phyloP scores from a whole-genome alignment of 2,113 vertebrate species.

The Esox niger region DNA sequence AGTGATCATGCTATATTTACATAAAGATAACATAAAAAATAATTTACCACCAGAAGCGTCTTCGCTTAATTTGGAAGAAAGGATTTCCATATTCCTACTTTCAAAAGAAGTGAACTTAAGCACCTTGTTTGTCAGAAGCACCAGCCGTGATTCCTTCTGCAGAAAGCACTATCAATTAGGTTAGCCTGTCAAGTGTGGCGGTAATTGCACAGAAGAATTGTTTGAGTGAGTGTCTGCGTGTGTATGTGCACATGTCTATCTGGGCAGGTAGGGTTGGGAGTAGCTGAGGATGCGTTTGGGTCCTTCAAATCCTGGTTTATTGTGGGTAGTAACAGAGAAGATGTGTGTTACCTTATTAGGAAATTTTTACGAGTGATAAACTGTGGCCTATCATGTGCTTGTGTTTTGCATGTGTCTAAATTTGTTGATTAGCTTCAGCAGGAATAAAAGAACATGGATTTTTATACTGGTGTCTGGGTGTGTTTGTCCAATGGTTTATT shows the following conservation, averaged over 20 bases:
- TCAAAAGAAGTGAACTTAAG: slow-evolving; percentile 45
- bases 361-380: too few relatives aligned
- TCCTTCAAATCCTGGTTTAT: background rate
- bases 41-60: too few relatives aligned
- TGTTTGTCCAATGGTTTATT: too few relatives aligned
- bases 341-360: too few relatives aligned
- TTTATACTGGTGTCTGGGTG: too few relatives aligned
- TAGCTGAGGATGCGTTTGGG: slow-evolving; percentile 1
- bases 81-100: slow-evolving; percentile 61
- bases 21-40: slow-evolving; percentile 40
- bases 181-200: slow-evolving; percentile 56
- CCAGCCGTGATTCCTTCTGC: slow-evolving; percentile 42
- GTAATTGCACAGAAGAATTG: slow-evolving; percentile 39
- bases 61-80: background rate
- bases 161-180: slow-evolving; percentile 44
- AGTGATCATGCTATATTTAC: slow-evolving; percentile 27
- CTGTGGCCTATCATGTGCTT: too few relatives aligned
- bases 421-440: too few relatives aligned
- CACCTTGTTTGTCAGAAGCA: slow-evolving; percentile 41
- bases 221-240: slow-evolving; percentile 7
- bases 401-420: too few relatives aligned
- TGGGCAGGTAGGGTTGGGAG: slow-evolving; percentile 6
- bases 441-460: too few relatives aligned
- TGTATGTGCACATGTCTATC: slow-evolving; percentile 1
- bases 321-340: too few relatives aligned